phyloP scores from a whole-genome alignment of 1,140 invertebrate genomes.

The Musca domestica region DNA sequence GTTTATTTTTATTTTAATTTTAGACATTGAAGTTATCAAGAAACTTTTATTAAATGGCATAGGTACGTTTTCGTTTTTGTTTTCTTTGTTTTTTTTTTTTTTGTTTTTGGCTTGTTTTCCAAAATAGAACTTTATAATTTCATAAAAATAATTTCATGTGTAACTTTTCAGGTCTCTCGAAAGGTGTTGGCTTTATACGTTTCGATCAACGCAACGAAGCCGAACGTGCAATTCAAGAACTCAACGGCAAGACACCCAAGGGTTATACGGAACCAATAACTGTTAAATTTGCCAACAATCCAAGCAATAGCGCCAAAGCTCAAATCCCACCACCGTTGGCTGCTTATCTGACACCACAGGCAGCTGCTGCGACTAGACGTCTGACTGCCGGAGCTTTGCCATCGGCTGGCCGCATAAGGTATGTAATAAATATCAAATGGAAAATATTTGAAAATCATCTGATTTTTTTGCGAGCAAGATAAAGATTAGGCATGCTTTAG shows the following conservation, averaged over 20 bases:
- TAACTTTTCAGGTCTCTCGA: slow-evolving; percentile 55
- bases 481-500: slow-evolving; percentile 9
- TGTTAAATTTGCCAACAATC: slow-evolving; percentile 64
- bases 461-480: background rate
- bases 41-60: background rate
- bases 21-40: background rate
- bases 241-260: slow-evolving; percentile 62
- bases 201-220: slow-evolving; percentile 64
- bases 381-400: slow-evolving; percentile 48
- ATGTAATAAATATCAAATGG: slow-evolving; percentile 18
- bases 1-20: background rate
- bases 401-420: slow-evolving; percentile 51
- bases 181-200: slow-evolving; percentile 63
- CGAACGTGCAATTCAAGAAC: slow-evolving; percentile 61
- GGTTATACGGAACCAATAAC: slow-evolving; percentile 61
- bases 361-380: slow-evolving; percentile 48
- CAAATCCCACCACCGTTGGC: slow-evolving; percentile 57
- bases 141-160: background rate
- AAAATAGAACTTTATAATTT: too few relatives aligned
- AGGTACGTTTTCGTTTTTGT: background rate
- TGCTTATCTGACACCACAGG: slow-evolving; percentile 57
- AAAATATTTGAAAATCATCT: background rate
- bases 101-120: too few relatives aligned
- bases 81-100: background rate
- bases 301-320: slow-evolving; percentile 62